Evolutionary conservation across 2,888 invertebrate species (phyloP).

Genomic region (Amaurobius ferox): DNA sequence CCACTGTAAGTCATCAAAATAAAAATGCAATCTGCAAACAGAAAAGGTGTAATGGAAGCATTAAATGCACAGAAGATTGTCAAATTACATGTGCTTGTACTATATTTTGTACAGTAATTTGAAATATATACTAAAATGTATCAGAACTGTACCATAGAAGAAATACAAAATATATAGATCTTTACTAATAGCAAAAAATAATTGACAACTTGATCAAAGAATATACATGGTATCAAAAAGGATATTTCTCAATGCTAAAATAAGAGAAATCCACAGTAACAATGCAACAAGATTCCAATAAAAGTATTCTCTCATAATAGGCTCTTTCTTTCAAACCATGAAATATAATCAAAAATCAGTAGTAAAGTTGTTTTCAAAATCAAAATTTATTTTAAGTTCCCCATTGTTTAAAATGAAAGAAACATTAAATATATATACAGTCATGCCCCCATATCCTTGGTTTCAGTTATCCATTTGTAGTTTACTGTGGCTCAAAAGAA

Average conservation of each 20-base stretch:
- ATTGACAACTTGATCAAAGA: constrained; percentile 16
- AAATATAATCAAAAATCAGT: neutral
- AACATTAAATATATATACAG: no score
- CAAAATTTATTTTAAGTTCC: no score
- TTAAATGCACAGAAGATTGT: constrained; percentile 51
- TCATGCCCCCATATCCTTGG: no score
- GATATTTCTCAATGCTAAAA: neutral
- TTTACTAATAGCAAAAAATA: constrained; percentile 37
- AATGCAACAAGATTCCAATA: no score
- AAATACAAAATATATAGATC: constrained; percentile 29
- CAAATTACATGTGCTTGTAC: constrained; percentile 47
- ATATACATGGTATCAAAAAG: constrained; percentile 29
- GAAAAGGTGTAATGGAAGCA: constrained; percentile 20
- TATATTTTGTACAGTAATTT: constrained; percentile 32
- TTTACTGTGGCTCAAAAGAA: no score
- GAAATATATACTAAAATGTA: constrained; percentile 27
- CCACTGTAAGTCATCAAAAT: neutral
- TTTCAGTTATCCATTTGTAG: no score
- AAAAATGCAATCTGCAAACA: constrained; percentile 5
- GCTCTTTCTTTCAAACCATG: neutral
- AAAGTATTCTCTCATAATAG: no score
- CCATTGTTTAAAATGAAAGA: no score
- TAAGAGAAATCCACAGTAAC: neutral
- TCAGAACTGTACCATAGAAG: constrained; percentile 1
- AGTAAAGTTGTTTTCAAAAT: no score